Conservation (phyloP, 2,888 invertebrate genomes). For the Oxyscelio sp. region DNA sequence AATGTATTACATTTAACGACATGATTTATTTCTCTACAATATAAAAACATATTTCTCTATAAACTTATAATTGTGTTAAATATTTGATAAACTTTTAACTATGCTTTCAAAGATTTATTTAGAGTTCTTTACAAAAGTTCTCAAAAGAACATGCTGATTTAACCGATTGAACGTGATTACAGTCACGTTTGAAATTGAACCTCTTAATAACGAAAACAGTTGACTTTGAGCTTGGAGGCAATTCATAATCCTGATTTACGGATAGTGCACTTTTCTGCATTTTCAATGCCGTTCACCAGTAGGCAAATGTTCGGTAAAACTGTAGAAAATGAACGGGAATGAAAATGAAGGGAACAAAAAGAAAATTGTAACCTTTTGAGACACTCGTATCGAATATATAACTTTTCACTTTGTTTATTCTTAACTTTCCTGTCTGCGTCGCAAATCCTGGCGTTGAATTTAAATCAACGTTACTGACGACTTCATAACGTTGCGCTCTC, state of each 20-base stretch:
- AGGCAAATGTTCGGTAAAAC: not conserved
- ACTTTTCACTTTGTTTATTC: constrained; percentile 37
- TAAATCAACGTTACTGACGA: constrained; percentile 32
- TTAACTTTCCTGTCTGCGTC: constrained; percentile 26
- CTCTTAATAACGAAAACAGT: not conserved
- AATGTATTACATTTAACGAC: no score
- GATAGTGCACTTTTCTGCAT: not conserved
- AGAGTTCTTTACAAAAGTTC: not conserved
- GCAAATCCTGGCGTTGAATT: constrained; percentile 23
- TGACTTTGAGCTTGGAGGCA: not conserved
- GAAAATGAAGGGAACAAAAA: constrained; percentile 13
- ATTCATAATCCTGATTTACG: constrained; percentile 33
- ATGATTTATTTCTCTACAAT: no score
- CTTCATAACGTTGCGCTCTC: constrained; percentile 2
- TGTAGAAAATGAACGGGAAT: not conserved
- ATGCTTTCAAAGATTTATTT: no score
- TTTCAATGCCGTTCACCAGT: constrained; percentile 8
- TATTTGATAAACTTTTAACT: no score
- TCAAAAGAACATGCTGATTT: not conserved
- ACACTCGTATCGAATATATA: constrained; percentile 32
- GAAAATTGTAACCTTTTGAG: constrained; percentile 26
- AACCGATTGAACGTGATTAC: not conserved
- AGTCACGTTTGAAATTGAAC: not conserved
- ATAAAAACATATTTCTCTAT: no score
- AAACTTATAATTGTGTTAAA: no score